Base-by-base conservation (phyloP, 2,888 invertebrate species). In the Esperia sulphurella region DNA sequence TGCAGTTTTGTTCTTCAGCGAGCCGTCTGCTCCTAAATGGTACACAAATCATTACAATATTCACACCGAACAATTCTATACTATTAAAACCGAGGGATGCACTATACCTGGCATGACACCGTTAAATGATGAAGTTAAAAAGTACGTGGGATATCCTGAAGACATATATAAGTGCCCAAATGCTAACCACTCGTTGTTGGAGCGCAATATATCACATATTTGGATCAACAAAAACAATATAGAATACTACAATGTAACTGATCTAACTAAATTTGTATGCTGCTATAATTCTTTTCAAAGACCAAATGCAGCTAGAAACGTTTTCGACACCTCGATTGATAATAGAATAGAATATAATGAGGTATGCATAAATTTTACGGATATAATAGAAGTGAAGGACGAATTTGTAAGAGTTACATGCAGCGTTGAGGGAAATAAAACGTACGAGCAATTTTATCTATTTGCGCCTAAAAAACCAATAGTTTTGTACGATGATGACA, bases 341-440 rank as follows among this genome's bases (percentile, higher is more conserved):
- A 61, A 81, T 44, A 71, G 83, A 49, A 75, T 83, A 0, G 53
- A 79, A 46, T 91, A 83, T 55, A 21, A 5, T 21, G 71, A 77
- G 1, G 43, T 57, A 3, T 93, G 92, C 59, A 67, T 70, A 13
- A 48, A 59, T 33, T 91, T 93, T 55, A 60, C 73, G 3, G 63
- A 78, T 8, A 62, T 65, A 1, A 73, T 80, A 51, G 57, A 71
- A 50, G 74, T 90, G 3, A 63, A 63, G 3, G 82, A 90, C 41
- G 95, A 95, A 72, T 95, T 93, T 65, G 85, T 95, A 0, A 87
- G 87, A 67, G 92, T 94, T 14, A 82, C 77, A 38, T 95, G 95
- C 71, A 78, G 63, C 8, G 70, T 80, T 49, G 64, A 83, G 31
- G 71, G 69, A 0, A 65, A 57, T 21, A 61, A 72, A 12, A 75